phyloP scores from a whole-genome alignment of 2,113 vertebrate genomes.

The Hypomesus transpacificus region DNA sequence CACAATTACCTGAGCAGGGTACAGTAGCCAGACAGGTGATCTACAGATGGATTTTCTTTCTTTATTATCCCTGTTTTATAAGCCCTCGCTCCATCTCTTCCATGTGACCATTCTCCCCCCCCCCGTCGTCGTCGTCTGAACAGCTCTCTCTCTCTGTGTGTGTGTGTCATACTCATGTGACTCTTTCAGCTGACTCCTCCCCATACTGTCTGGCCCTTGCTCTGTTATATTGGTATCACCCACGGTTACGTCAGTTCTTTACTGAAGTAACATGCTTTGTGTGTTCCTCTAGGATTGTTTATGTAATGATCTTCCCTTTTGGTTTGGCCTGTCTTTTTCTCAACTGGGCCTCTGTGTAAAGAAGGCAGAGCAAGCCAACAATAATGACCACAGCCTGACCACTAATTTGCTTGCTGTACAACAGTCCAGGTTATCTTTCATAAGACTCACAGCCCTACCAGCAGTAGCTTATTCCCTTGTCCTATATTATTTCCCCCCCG shows the following conservation, averaged over 20 bases:
- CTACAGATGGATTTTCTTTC: slow-evolving; percentile 22
- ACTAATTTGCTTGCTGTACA: neutral
- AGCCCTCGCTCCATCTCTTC: neutral
- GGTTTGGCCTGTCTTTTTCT: neutral
- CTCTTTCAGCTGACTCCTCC: slow-evolving; percentile 6
- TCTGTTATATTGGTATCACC: slow-evolving; percentile 10
- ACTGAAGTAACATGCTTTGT: neutral
- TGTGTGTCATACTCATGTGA: slow-evolving; percentile 46
- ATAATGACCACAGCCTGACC: neutral
- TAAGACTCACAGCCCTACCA: slow-evolving; percentile 23
- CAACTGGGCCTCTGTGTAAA: neutral
- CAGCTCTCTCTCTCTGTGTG: neutral
- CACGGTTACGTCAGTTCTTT: neutral
- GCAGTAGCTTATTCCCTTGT: slow-evolving; percentile 19
- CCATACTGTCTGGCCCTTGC: neutral
- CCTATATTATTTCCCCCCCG: slow-evolving; percentile 17
- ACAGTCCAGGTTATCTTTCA: neutral
- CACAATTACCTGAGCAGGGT: neutral
- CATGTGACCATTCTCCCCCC: neutral
- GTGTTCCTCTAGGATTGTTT: too few relatives aligned
- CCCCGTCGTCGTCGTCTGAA: neutral
- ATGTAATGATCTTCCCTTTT: neutral
- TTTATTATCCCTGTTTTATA: slow-evolving; percentile 12
- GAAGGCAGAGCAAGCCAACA: neutral
- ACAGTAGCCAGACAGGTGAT: slow-evolving; percentile 25